Evolutionary conservation across 2,888 invertebrate genomes (phyloP).

Genomic region (Pandemis heparana): DNA sequence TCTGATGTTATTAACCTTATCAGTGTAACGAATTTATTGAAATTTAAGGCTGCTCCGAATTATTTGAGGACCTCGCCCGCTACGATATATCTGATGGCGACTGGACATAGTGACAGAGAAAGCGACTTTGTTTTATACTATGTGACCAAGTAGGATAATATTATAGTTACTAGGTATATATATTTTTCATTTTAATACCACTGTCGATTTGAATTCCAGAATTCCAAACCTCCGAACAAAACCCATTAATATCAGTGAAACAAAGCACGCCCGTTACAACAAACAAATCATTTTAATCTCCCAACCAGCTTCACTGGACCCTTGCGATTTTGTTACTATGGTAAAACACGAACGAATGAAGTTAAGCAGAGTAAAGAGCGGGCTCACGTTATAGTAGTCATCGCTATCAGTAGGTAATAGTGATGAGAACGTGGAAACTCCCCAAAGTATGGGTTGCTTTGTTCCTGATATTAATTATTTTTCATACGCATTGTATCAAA

Average conservation of each 20-base stretch:
- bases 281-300: conserved; percentile 33
- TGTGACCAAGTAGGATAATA: too few species aligned
- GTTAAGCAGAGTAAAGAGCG: neutral
- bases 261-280: conserved; percentile 24
- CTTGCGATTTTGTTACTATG: too few species aligned
- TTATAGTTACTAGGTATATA: neutral
- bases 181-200: neutral
- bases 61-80: too few species aligned
- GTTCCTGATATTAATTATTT: neutral
- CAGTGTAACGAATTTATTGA: too few species aligned
- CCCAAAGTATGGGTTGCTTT: neutral
- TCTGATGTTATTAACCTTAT: too few species aligned
- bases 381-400: conserved; percentile 6
- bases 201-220: neutral
- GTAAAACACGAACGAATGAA: neutral
- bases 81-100: too few species aligned
- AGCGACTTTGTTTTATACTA: too few species aligned
- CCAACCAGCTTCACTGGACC: conserved; percentile 1
- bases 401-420: neutral
- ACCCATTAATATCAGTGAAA: conserved; percentile 35
- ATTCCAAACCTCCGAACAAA: conserved; percentile 1
- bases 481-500: neutral
- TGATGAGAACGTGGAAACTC: neutral
- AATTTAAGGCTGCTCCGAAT: too few species aligned
- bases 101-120: too few species aligned